Percentiles rank a stretch among this genome's conserved stretches.
Conservation (phyloP, 2,888 invertebrate species). For the Bembecia ichneumoniformis region DNA sequence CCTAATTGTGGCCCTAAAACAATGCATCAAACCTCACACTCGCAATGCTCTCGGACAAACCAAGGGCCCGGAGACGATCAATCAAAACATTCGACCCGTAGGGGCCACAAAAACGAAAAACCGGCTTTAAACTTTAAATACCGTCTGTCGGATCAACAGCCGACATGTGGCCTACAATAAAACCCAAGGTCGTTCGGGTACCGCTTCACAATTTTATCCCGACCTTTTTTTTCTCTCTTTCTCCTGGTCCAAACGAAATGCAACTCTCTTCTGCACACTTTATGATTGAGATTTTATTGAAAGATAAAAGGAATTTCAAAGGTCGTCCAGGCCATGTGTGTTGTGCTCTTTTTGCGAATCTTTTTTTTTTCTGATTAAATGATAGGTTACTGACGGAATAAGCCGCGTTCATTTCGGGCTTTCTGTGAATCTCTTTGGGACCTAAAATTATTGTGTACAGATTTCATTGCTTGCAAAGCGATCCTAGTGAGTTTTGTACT, state of each 20-base stretch:
- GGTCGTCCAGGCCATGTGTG: conserved; percentile 56
- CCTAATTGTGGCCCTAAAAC: neutral
- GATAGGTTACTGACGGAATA: conserved; percentile 10
- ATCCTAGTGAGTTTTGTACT: no score
- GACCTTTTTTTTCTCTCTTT: conserved; percentile 57
- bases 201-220: conserved; percentile 56
- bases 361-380: conserved; percentile 34
- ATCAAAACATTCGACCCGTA: conserved; percentile 46
- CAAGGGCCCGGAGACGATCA: conserved; percentile 43
- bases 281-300: conserved; percentile 18
- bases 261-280: conserved; percentile 18
- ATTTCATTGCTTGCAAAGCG: no score
- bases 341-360: conserved; percentile 57
- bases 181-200: conserved; percentile 64
- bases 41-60: neutral
- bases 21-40: neutral
- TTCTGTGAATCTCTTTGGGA: neutral
- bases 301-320: conserved; percentile 46
- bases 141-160: conserved; percentile 44
- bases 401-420: neutral
- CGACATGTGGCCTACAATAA: conserved; percentile 64
- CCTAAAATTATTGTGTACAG: no score
- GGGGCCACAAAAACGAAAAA: conserved; percentile 43
- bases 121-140: conserved; percentile 40
- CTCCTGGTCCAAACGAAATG: conserved; percentile 30